Conservation (phyloP, 2,888 invertebrate genomes). For the Globia sparganii region DNA sequence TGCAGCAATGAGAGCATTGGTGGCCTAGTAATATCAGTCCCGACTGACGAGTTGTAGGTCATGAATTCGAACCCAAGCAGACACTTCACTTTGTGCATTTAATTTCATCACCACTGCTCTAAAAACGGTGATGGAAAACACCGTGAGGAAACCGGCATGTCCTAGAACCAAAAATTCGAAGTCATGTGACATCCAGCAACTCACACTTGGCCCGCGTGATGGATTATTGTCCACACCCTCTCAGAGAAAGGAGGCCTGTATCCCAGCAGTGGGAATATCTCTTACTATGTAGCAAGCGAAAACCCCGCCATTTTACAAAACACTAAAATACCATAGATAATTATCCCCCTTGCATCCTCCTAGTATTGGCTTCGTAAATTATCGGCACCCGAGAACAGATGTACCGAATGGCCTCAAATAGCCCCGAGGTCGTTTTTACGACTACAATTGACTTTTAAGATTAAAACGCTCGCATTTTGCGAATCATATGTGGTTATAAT, state of each 20-base stretch:
- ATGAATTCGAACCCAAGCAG: too few relatives aligned
- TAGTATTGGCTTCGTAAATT: conserved; percentile 71
- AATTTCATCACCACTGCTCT: too few relatives aligned
- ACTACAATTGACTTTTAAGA: conserved; percentile 70
- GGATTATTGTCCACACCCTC: neutral
- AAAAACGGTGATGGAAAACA: too few relatives aligned
- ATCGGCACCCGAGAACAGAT: conserved; percentile 73
- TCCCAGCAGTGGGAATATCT: neutral
- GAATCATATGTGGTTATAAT: conserved; percentile 64
- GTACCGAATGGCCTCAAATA: conserved; percentile 78
- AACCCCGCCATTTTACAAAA: neutral
- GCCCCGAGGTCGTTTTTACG: conserved; percentile 72
- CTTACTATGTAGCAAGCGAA: neutral
- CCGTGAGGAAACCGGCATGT: too few relatives aligned
- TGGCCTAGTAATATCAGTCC: too few relatives aligned
- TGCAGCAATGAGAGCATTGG: too few relatives aligned
- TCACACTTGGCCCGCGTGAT: neutral
- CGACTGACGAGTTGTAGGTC: too few relatives aligned
- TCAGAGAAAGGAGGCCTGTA: neutral
- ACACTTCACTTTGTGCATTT: too few relatives aligned
- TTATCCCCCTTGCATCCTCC: conserved; percentile 31
- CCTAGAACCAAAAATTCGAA: too few relatives aligned
- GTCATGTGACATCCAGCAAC: neutral
- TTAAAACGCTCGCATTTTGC: conserved; percentile 61
- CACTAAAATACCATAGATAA: conserved; percentile 29